A percentile compares a stretch with the other conserved stretches of the same genome.
Conservation (phyloP, 1,140 invertebrate species). For the Nomia melanderi region DNA sequence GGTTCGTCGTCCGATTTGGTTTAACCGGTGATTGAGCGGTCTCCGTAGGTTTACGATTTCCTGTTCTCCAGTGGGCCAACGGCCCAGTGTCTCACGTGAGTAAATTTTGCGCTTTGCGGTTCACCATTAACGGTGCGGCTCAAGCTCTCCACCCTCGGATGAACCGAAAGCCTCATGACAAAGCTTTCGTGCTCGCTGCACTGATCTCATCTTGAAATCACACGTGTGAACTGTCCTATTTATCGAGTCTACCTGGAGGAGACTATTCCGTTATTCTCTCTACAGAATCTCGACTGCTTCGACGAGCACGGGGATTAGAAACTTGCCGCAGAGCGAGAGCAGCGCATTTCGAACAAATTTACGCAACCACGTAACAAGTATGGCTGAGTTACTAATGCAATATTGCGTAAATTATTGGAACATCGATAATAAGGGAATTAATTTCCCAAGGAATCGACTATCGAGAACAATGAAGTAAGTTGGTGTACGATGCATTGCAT, state of each 20-base stretch:
- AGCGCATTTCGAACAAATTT: not conserved
- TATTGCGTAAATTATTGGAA: not conserved
- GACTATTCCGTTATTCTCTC: not conserved
- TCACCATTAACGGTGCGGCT: not conserved
- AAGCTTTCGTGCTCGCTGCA: not conserved
- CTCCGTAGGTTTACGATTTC: constrained; percentile 14
- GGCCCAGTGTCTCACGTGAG: not conserved
- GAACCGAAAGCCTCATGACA: not conserved
- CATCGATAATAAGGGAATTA: not conserved
- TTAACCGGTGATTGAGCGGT: not conserved
- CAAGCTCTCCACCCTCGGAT: not conserved
- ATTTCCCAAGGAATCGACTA: not conserved
- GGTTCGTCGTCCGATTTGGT: not conserved
- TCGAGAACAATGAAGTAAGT: not conserved
- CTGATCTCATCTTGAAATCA: constrained; percentile 1
- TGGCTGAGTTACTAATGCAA: no score
- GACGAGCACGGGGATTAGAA: not conserved
- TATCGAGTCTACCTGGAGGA: not conserved
- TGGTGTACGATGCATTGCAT: no score
- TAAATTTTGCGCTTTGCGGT: constrained; percentile 14
- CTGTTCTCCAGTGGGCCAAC: not conserved
- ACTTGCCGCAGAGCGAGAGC: not conserved
- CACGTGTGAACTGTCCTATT: constrained; percentile 3
- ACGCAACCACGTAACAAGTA: not conserved
- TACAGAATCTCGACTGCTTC: not conserved